Conservation (phyloP, 2,113 vertebrate species). For the Oceanites oceanicus region DNA sequence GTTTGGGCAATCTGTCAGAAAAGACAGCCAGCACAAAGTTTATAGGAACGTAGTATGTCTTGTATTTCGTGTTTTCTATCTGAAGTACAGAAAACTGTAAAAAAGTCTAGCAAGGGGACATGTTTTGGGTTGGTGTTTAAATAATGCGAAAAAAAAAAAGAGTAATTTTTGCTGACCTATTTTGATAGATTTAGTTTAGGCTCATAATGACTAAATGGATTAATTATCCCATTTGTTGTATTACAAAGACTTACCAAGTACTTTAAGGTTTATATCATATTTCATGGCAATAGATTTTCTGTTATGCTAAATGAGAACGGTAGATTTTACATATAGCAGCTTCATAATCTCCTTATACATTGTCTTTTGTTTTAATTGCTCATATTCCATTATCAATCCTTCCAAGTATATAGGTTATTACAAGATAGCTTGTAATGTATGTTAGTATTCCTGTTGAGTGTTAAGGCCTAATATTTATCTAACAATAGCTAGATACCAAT, state of each 20-base stretch:
- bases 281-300: background rate
- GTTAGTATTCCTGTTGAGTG: background rate
- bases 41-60: background rate
- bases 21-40: background rate
- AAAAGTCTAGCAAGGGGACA: background rate
- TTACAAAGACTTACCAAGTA: background rate
- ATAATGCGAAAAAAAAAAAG: background rate
- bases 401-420: background rate
- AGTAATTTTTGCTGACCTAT: background rate
- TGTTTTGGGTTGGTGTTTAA: background rate
- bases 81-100: background rate
- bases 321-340: background rate
- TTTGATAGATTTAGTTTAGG: background rate
- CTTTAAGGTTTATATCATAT: background rate
- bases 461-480: background rate
- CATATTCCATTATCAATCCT: background rate
- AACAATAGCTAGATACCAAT: background rate
- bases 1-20: slow-evolving; percentile 79
- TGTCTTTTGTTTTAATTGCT: background rate
- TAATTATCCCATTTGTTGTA: background rate
- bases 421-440: background rate
- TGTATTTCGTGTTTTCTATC: background rate
- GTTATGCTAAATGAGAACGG: background rate
- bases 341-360: background rate
- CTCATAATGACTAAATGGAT: background rate